Evolutionary conservation across 2,888 invertebrate species (phyloP).

Genomic region (Gisinianus flammeolus): DNA sequence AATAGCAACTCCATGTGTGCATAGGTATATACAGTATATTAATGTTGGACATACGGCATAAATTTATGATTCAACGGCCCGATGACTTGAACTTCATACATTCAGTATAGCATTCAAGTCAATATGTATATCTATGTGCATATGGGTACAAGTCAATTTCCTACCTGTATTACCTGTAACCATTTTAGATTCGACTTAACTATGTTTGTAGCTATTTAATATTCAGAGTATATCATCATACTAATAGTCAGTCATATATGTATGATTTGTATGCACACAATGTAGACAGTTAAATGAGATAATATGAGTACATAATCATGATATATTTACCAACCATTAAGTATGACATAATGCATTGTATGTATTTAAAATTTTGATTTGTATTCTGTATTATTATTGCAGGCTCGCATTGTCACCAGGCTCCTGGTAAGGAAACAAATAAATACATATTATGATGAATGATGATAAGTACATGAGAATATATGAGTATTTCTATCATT

Average conservation of each 20-base stretch:
- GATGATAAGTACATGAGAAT: not conserved
- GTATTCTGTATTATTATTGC: not conserved
- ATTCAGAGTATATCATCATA: too few relatives aligned
- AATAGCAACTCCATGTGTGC: not conserved
- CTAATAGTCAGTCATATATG: not conserved
- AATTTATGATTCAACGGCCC: not conserved
- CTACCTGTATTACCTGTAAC: too few relatives aligned
- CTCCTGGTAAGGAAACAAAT: constrained; percentile 51
- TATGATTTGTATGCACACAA: not conserved
- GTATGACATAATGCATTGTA: not conserved
- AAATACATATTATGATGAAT: not conserved
- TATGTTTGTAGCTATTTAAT: too few relatives aligned
- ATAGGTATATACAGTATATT: not conserved
- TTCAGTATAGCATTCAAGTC: not conserved
- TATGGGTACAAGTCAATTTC: too few relatives aligned
- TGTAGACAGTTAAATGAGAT: not conserved
- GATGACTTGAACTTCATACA: not conserved
- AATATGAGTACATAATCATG: not conserved
- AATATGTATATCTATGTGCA: not conserved
- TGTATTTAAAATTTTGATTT: not conserved
- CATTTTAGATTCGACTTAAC: too few relatives aligned
- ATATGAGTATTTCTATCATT: not conserved
- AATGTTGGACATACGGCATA: too few relatives aligned
- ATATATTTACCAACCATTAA: not conserved
- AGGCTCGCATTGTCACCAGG: constrained; percentile 58